These are phyloP conservation scores for Lepilemur ruficaudatus DNA, from an alignment of 2,797 vertebrate species.

Conservation along the genomic window DNA sequence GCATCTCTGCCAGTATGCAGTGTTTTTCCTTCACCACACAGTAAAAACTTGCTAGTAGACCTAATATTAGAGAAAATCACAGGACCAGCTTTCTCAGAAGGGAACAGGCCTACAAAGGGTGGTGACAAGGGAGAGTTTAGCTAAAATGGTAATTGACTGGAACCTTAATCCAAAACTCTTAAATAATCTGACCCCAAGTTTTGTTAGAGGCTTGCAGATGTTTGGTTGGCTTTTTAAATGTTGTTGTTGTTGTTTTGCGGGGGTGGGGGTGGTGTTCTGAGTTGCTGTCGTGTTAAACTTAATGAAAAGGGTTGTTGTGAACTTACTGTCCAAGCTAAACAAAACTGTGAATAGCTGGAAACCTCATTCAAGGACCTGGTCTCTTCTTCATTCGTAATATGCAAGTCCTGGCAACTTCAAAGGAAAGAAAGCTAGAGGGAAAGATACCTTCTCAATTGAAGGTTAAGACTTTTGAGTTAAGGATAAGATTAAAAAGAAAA, in stretches of 20 bases:
- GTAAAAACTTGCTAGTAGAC: background rate
- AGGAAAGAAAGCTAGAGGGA: background rate
- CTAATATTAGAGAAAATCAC: constrained; percentile 40
- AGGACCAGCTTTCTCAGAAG: constrained; percentile 11
- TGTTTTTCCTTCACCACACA: constrained; percentile 25
- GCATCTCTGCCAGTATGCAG: constrained; percentile 1
- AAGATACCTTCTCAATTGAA: background rate
- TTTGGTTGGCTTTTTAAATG: constrained; percentile 50
- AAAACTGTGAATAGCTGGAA: background rate
- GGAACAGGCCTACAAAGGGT: background rate
- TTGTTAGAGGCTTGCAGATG: constrained; percentile 69
- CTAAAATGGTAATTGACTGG: constrained; percentile 51
- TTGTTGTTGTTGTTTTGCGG: background rate
- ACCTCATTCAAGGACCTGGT: background rate
- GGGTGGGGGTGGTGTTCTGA: background rate
- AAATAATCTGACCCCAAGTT: constrained; percentile 64
- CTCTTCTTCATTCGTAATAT: background rate
- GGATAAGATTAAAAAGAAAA: background rate
- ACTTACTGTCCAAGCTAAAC: constrained; percentile 30
- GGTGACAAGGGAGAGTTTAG: background rate
- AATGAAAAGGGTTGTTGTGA: background rate
- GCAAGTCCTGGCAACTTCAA: background rate
- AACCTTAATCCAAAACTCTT: constrained; percentile 62
- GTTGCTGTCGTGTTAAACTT: background rate
- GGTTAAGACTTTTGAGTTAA: background rate